Percentiles rank a stretch among this genome's conserved stretches.
phyloP scores from a whole-genome alignment of 2,888 invertebrate species.

The Trachelus iudaicus region DNA sequence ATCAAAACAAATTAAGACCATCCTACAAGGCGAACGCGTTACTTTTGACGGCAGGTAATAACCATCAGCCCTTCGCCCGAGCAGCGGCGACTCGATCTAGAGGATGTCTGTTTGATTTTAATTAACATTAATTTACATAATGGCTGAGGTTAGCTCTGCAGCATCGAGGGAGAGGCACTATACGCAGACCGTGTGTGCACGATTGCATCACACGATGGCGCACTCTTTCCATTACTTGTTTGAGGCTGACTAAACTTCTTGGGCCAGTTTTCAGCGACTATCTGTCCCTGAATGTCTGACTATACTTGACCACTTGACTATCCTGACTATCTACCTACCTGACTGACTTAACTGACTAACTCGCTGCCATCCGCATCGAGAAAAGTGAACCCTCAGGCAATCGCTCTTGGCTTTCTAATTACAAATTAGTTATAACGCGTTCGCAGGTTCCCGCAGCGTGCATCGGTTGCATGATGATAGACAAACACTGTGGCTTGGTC shows the following conservation, averaged over 20 bases:
- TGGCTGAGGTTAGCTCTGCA: conserved; percentile 35
- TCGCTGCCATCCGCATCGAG: conserved; percentile 16
- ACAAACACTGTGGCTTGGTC: neutral
- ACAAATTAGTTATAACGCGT: conserved; percentile 31
- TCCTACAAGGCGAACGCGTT: conserved; percentile 14
- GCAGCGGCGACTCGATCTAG: conserved; percentile 7
- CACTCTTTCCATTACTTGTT: neutral
- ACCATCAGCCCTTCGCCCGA: conserved; percentile 15
- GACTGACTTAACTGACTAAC: neutral
- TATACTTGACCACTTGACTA: neutral
- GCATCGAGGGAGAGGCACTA: conserved; percentile 8
- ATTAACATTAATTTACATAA: conserved; percentile 56
- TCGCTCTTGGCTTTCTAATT: conserved; percentile 31
- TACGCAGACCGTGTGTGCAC: neutral
- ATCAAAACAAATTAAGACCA: conserved; percentile 17
- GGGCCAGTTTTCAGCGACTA: neutral
- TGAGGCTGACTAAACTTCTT: conserved; percentile 3
- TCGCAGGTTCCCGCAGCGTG: neutral
- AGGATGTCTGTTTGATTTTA: conserved; percentile 49
- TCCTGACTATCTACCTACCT: neutral
- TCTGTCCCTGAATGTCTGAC: neutral
- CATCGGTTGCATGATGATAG: neutral
- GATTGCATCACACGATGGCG: neutral
- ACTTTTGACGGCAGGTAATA: conserved; percentile 14
- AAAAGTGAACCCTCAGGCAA: conserved; percentile 13